Evolutionary conservation across 2,113 vertebrate species (phyloP), one percentile per base, ranked within the genome.

Genomic region (Gasterosteus nipponicus): DNA sequence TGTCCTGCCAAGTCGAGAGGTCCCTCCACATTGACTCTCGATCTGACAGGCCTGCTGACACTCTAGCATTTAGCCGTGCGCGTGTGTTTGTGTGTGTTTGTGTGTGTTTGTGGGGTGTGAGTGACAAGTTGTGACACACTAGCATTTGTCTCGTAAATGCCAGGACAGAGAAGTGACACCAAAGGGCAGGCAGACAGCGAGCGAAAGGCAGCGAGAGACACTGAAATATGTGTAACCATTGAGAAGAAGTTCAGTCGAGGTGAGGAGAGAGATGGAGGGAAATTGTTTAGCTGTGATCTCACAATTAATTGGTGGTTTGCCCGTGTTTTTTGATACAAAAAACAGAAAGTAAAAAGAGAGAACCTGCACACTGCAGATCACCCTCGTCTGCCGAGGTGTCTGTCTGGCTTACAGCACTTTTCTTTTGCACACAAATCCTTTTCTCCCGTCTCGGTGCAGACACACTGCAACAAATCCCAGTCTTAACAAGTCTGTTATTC

Each of bases 61-160:
- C 68, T 58, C 72, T 91, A 90, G 82, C 89, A 90, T 92, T 91
- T 90, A 89, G 75, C 44, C 14, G 29, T 26, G 35, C 31, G 46
- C 14, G 57, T 49, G 53, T n/a, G 10, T 26, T 67, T n/a, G 69
- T 57, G 80, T 58, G 63, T 26, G 56, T 39, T 15, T n/a, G 47
- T 51, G 54, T 44, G 77, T 68, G 77, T 67, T 63, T 71, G 80
- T 57, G 82, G 1, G 33, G 58, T 72, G 72, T 91, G 90, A 91
- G 80, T 90, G 91, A 90, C 90, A 91, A 84, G 89, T 84, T 89
- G 89, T 90, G 90, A 91, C 89, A 90, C 87, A 75, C 82, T 90
- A 92, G 86, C 90, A 91, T 92, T 92, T 92, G 91, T 92, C 91
- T 91, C 69, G 61, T 89, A 91, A 92, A 92, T 92, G 90, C 85